Evolutionary conservation across 2,888 invertebrate genomes (phyloP).

Genomic region (Lochmaea capreae): DNA sequence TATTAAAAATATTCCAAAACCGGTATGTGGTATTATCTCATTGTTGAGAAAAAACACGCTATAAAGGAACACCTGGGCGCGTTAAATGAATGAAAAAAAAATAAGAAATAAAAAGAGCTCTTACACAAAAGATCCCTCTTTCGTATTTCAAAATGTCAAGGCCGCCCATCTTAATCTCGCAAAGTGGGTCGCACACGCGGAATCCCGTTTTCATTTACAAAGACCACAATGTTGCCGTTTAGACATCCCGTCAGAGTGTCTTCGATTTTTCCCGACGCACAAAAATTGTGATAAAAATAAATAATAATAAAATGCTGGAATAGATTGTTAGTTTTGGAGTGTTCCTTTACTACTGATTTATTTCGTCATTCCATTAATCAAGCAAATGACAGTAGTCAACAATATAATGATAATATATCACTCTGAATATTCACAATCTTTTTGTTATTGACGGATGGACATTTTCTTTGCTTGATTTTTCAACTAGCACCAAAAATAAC

Average conservation of each 20-base stretch:
- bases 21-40: slow-evolving; percentile 26
- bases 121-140: slow-evolving; percentile 34
- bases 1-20: slow-evolving; percentile 29
- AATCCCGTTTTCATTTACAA: slow-evolving; percentile 16
- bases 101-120: slow-evolving; percentile 20
- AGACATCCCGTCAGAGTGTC: neutral
- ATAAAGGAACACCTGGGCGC: slow-evolving; percentile 37
- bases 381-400: too few relatives aligned
- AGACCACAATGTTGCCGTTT: slow-evolving; percentile 25
- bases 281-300: too few relatives aligned
- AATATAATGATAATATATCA: too few relatives aligned
- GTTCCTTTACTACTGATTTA: too few relatives aligned
- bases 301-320: too few relatives aligned
- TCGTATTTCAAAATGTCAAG: slow-evolving; percentile 47
- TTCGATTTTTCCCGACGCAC: too few relatives aligned
- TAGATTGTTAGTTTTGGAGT: too few relatives aligned
- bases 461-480: too few relatives aligned
- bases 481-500: too few relatives aligned
- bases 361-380: too few relatives aligned
- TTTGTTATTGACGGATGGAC: too few relatives aligned
- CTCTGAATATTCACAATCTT: too few relatives aligned
- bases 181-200: slow-evolving; percentile 52
- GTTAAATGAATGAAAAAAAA: slow-evolving; percentile 28
- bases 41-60: slow-evolving; percentile 20
- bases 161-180: slow-evolving; percentile 48